Base-by-base conservation (phyloP, 53 echinoderm and acorn worm genomes). In the Henricia sp. region DNA sequence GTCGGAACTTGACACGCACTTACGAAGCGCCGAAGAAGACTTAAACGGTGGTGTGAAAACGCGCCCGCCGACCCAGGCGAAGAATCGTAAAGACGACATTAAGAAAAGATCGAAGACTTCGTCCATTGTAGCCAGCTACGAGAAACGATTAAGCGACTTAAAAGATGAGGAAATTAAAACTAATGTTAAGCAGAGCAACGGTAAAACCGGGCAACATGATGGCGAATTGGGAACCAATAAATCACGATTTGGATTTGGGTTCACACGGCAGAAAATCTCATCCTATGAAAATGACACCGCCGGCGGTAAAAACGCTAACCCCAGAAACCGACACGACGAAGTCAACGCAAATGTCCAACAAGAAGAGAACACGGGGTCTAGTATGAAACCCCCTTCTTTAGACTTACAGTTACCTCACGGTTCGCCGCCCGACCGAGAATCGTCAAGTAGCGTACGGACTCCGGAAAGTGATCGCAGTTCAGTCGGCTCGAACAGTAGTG, bases 111-210 rank as follows among this genome's bases (percentile, higher is more conserved):
- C 86, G 14, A 83, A 91, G 55, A 91, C 95, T 35, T 93, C 93
- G 1, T 88, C 91, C 36, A 71, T 89, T 25, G 89, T 93, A 11
- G 93, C 91, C 4, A 51, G 77, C n/a, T 93, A 72, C 27, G 90
- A 93, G 72, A 88, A 89, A 60, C 58, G 87, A 9, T 63, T 93
- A 38, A 77, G 85, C 29, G 57, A 68, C 16, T 53, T 91, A 56
- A 93, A 87, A 43, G 95, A 95, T 62, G 90, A 92, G 41, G 82
- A 92, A 60, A 62, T 38, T n/a, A 84, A 68, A 43, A 35, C 60
- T 50, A 91, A 83, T 33, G 73, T 51, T 53, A 51, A 72, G 43
- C 84, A 85, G 37, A 36, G 80, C 6, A 77, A 51, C 27, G 63
- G 40, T 24, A 37, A 84, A 70, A 50, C 11, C 68, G 8, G 60